Evolutionary conservation across 2,888 invertebrate species (phyloP).

Genomic region (Diarsia rubi): DNA sequence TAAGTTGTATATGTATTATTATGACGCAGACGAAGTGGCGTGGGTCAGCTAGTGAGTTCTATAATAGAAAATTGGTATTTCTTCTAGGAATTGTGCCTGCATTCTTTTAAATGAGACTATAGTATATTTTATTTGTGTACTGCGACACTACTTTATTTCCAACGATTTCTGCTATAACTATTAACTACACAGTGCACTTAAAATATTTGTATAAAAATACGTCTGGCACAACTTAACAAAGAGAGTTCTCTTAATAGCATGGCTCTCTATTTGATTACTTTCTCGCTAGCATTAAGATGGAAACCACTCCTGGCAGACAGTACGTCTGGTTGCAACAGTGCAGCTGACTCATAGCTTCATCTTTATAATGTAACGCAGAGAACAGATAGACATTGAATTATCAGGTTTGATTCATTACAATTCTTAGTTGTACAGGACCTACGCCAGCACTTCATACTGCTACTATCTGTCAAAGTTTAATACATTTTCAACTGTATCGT

Average conservation of each 20-base stretch:
- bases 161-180: conserved; percentile 5
- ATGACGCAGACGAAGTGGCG: too few species aligned
- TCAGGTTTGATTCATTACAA: conserved; percentile 3
- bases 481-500: too few species aligned
- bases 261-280: conserved; percentile 49
- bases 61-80: too few species aligned
- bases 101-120: neutral
- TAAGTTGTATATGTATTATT: too few species aligned
- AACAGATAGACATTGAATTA: conserved; percentile 7
- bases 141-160: neutral
- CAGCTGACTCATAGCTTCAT: conserved; percentile 35
- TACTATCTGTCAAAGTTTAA: too few species aligned
- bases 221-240: conserved; percentile 9
- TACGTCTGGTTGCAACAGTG: conserved; percentile 39
- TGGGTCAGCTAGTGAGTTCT: too few species aligned
- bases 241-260: conserved; percentile 3
- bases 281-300: conserved; percentile 1
- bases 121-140: neutral
- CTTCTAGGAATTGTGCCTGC: too few species aligned
- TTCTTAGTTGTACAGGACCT: neutral
- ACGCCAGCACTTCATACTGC: too few species aligned
- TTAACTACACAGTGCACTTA: neutral
- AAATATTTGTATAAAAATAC: conserved; percentile 11
- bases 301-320: conserved; percentile 22
- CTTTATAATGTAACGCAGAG: conserved; percentile 12